Conservation (phyloP, 2,888 invertebrate species). For the Noctuana brunneofusca region DNA sequence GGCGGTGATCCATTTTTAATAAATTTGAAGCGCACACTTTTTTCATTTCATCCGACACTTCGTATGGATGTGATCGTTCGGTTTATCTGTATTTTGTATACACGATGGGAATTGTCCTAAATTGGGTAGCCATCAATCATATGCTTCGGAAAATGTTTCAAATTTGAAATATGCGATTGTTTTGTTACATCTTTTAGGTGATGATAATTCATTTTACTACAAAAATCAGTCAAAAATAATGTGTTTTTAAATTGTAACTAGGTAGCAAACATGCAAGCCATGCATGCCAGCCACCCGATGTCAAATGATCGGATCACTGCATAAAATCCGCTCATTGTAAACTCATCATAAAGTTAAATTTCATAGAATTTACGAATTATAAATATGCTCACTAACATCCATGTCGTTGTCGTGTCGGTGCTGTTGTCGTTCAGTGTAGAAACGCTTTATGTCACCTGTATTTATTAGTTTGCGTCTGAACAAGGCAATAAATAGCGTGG, state of each 20-base stretch:
- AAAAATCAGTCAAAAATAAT: no score
- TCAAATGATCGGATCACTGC: no score
- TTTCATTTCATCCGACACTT: conserved; percentile 9
- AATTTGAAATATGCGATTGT: conserved; percentile 5
- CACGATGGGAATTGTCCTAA: conserved; percentile 20
- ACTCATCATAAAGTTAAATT: no score
- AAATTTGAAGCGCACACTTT: conserved; percentile 19
- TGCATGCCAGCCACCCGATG: no score
- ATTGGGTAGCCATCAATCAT: conserved; percentile 16
- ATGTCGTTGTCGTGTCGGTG: no score
- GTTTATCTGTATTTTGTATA: conserved; percentile 17
- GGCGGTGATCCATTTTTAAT: conserved; percentile 23
- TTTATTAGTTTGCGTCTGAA: not conserved
- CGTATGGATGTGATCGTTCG: conserved; percentile 20
- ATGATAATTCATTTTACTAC: not conserved
- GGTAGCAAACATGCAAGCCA: no score
- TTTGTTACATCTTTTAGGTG: not conserved
- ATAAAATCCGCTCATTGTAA: no score
- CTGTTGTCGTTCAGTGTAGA: no score
- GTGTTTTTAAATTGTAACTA: no score
- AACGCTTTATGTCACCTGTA: no score
- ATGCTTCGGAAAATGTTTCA: not conserved
- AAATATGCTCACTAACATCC: no score
- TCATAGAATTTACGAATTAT: no score
- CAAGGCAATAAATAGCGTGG: not conserved